Evolutionary conservation across 2,888 invertebrate species (phyloP).

Genomic region (Drosophila phalerata): DNA sequence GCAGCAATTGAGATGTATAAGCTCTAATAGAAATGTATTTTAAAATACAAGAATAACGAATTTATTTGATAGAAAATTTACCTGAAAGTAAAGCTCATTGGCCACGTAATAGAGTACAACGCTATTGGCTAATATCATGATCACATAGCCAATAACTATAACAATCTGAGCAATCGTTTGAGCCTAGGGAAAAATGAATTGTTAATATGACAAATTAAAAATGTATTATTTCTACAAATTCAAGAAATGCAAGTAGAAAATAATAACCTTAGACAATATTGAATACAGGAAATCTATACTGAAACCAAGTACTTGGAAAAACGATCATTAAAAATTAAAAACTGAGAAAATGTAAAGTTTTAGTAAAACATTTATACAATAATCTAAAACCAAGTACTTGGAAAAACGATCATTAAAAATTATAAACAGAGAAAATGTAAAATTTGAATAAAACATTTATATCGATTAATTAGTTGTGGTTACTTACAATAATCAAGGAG

Average conservation of each 20-base stretch:
- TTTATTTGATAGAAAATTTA: neutral
- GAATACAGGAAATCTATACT: no score
- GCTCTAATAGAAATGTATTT: conserved; percentile 52
- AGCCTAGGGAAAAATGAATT: conserved; percentile 36
- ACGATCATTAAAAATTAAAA: no score
- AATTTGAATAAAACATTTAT: neutral
- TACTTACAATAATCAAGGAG: conserved; percentile 76
- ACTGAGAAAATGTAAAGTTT: no score
- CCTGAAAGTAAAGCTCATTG: conserved; percentile 78
- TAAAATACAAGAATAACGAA: neutral
- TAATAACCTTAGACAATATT: no score
- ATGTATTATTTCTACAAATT: no score
- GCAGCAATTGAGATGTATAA: conserved; percentile 72
- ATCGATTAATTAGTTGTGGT: neutral
- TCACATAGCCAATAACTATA: conserved; percentile 72
- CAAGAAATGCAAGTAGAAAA: no score
- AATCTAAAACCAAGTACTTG: no score
- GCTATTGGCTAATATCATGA: conserved; percentile 80
- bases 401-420: no score
- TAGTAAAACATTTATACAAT: no score
- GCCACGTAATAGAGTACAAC: conserved; percentile 77
- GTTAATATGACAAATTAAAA: no score
- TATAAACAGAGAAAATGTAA: no score
- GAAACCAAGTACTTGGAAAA: no score
- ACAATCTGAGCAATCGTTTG: conserved; percentile 71